Conservation (phyloP, 2,113 vertebrate genomes). For the Speoplatyrhinus poulsoni region DNA sequence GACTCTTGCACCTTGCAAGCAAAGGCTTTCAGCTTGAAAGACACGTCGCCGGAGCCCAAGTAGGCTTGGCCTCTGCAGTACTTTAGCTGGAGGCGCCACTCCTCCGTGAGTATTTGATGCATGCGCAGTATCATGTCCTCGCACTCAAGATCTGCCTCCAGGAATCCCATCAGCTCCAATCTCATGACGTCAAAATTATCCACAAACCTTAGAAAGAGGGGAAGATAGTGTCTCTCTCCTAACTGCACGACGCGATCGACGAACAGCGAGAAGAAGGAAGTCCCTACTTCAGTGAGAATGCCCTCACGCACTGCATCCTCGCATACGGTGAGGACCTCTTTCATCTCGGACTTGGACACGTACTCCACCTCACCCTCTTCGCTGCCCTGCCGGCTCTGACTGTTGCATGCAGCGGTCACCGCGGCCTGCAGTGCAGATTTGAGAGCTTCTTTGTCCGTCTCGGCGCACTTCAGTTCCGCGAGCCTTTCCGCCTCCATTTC, state of each 20-base stretch:
- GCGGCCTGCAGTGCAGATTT: slow-evolving; percentile 75
- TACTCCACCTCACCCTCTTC: slow-evolving; percentile 74
- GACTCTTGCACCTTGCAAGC: slow-evolving; percentile 90
- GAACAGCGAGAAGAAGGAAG: slow-evolving; percentile 90
- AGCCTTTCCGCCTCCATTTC: slow-evolving; percentile 74
- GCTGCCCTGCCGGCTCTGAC: slow-evolving; percentile 47
- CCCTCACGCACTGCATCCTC: slow-evolving; percentile 88
- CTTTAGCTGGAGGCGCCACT: slow-evolving; percentile 90
- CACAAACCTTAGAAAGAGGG: slow-evolving; percentile 88
- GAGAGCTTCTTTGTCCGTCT: slow-evolving; percentile 75
- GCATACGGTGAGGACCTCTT: slow-evolving; percentile 90
- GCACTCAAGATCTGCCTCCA: slow-evolving; percentile 83
- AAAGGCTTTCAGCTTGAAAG: slow-evolving; percentile 92
- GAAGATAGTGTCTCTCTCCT: slow-evolving; percentile 85
- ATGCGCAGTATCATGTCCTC: slow-evolving; percentile 83
- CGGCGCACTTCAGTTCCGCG: slow-evolving; percentile 71
- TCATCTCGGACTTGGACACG: slow-evolving; percentile 82
- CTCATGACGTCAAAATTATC: slow-evolving; percentile 90
- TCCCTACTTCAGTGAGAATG: slow-evolving; percentile 86
- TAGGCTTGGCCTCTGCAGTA: slow-evolving; percentile 94
- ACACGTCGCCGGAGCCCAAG: slow-evolving; percentile 86
- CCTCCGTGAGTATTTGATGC: slow-evolving; percentile 81
- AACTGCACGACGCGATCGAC: slow-evolving; percentile 88
- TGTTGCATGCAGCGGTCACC: slow-evolving; percentile 64
- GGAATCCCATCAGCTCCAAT: slow-evolving; percentile 89